Base-by-base conservation (phyloP, 1,140 invertebrate genomes). In the Hycleus cichorii region DNA sequence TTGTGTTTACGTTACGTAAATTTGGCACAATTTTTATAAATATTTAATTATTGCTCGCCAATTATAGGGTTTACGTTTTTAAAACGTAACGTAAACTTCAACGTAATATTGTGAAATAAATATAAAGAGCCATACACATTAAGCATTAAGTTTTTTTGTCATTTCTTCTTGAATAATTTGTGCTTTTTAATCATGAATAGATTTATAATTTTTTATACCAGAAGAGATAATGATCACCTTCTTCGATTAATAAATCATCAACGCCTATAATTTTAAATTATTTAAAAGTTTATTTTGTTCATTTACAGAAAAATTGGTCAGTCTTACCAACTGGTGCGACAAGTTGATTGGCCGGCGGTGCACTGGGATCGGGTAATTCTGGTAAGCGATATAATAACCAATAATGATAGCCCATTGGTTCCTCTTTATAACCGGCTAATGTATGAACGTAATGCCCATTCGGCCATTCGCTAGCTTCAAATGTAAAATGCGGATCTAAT, bases 371-470 rank as follows among this genome's bases (percentile, higher is more conserved):
- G 1, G 90, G 90, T 43, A 85, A 75, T 56, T 86, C 81, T 3
- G 84, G 83, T 62, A 92, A 75, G 66, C 85, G 82, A 75, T 91
- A 92, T 39, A 93, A 78, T 39, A 93, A 74, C 90, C 90, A 93
- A 73, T 91, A 93, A 69, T 91, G 86, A 73, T 91, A 92, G 18
- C 87, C 89, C 81, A 90, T 85, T 0, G 89, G 89, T 68, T 91
- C 88, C 68, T 93, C 90, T 67, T 89, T 88, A 63, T 86, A 87
- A 1, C 89, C 89, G n/a, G 86, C 86, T 43, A 93, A 75, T 3
- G 89, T 92, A 73, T 93, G 90, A 25, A 93, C 87, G 71, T 93
- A 93, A 68, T 93, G 90, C 2, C 90, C 90, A 67, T 92, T 92
- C 1, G 90, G 90, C 90, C 90, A 93, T 70, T 90, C 86, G 27